Percentiles rank a stretch among this genome's conserved stretches.
Conservation (phyloP, 2,113 vertebrate species). For the Poecile atricapillus region DNA sequence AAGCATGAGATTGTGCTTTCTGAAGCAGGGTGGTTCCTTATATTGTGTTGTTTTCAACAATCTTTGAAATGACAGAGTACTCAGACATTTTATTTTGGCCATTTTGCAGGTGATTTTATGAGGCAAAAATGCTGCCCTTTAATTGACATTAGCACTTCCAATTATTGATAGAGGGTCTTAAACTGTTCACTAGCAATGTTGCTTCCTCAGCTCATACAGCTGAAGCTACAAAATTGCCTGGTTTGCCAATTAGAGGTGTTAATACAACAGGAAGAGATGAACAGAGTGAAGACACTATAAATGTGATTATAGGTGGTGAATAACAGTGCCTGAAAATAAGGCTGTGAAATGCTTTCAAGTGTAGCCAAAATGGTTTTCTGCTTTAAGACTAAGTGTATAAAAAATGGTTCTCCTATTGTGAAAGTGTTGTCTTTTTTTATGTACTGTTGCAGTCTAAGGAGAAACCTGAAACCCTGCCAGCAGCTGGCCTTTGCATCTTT, state of each 20-base stretch:
- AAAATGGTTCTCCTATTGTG: not conserved
- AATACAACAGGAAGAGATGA: not conserved
- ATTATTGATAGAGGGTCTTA: not conserved
- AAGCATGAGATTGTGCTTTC: not conserved
- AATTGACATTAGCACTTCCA: not conserved
- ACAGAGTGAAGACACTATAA: not conserved
- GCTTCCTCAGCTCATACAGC: not conserved
- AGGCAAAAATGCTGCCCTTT: not conserved
- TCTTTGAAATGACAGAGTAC: not conserved
- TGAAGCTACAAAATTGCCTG: not conserved
- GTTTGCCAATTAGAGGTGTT: not conserved
- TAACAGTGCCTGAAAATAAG: not conserved
- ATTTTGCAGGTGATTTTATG: not conserved
- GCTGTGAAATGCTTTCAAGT: not conserved
- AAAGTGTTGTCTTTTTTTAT: not conserved
- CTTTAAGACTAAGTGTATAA: not conserved
- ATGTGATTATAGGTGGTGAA: not conserved
- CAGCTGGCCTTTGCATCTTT: not conserved
- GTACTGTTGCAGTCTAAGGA: not conserved
- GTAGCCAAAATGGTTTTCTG: not conserved
- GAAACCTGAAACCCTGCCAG: not conserved
- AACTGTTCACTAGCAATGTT: not conserved
- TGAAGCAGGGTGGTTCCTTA: not conserved
- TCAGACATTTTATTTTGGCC: not conserved
- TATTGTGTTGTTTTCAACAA: not conserved